Base-by-base conservation (phyloP, 2,113 vertebrate genomes). In the Scalopus aquaticus region DNA sequence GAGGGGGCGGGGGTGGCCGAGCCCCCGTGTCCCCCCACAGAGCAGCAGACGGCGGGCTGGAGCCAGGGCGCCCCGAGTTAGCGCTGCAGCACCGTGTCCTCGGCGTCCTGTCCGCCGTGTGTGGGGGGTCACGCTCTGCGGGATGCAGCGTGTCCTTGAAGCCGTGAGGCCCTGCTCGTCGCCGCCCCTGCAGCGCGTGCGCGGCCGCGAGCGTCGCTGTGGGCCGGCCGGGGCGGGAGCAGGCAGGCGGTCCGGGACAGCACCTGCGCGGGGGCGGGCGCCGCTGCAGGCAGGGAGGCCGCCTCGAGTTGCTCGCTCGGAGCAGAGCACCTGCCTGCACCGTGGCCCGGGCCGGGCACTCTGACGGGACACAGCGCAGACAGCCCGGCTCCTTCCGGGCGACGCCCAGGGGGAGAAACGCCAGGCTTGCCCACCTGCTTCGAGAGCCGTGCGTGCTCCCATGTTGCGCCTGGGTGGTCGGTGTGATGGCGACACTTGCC, bases 351-450 rank as follows among this genome's bases (percentile, higher is more conserved):
- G 0, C 20, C 19, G 39, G 95, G 26, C 24, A 11, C 37, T 64
- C 26, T 30, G 62, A 37, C 17, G 35, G 56, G 65, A 9, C 35
- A 0, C n/a, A 10, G 10, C 1, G 28, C 11, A 65, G 39, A n/a
- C 2, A 3, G 1, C 15, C 17, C 79, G 20, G 60, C 22, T 62
- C 58, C 16, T 20, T n/a, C 60, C 77, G 32, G 73, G 70, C 51
- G 6, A 0, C 2, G 28, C 3, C 30, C 42, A 39, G 2, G 46
- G 16, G 28, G 64, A 19, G 1, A 20, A 30, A 6, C 65, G 30
- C 9, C 44, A 17, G 17, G 5, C 6, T 42, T n/a, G 32, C 2
- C 4, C 0, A 35, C 13, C 11, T 3, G 0, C 17, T 0, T 0
- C 0, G 0, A 5, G 76, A 44, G n/a, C 9, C 44, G 5, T 44